phyloP scores from a whole-genome alignment of 64 coral and sea anemone species.

The Cladopsammia gracilis region DNA sequence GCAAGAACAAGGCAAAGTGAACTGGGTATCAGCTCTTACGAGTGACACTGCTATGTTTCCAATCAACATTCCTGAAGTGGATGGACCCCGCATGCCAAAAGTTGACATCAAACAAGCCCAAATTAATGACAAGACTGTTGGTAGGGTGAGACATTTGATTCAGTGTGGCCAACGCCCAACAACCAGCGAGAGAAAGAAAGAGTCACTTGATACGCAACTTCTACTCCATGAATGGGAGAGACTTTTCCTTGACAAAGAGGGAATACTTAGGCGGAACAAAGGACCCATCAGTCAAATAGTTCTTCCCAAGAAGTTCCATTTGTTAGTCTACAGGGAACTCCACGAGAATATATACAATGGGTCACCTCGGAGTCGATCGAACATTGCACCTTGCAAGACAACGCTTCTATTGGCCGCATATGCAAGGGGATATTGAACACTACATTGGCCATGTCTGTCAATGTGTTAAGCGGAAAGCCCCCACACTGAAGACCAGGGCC shows the following conservation, averaged over 20 bases:
- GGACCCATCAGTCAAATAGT: no score
- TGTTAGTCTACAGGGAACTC: no score
- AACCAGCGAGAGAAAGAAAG: no score
- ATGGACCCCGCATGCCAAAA: not conserved
- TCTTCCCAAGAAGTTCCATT: no score
- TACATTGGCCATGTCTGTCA: no score
- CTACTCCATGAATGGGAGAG: no score
- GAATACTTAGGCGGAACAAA: no score
- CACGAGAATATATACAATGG: no score
- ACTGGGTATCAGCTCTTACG: not conserved
- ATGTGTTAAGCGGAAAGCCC: conserved; percentile 11
- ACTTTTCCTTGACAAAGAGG: no score
- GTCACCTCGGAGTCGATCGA: conserved; percentile 5
- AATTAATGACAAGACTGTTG: not conserved
- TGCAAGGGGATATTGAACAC: conserved; percentile 12
- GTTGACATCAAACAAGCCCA: not conserved
- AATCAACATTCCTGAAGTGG: not conserved
- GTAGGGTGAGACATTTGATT: not conserved
- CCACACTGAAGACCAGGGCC: conserved; percentile 11
- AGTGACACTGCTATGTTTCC: not conserved
- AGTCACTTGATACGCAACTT: no score
- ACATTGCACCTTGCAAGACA: conserved; percentile 19
- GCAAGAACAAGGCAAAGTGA: conserved; percentile 13
- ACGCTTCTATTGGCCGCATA: conserved; percentile 21
- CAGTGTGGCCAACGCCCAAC: not conserved